Evolutionary conservation across 2,797 vertebrate genomes (phyloP).

Genomic region (Anguilla anguilla): DNA sequence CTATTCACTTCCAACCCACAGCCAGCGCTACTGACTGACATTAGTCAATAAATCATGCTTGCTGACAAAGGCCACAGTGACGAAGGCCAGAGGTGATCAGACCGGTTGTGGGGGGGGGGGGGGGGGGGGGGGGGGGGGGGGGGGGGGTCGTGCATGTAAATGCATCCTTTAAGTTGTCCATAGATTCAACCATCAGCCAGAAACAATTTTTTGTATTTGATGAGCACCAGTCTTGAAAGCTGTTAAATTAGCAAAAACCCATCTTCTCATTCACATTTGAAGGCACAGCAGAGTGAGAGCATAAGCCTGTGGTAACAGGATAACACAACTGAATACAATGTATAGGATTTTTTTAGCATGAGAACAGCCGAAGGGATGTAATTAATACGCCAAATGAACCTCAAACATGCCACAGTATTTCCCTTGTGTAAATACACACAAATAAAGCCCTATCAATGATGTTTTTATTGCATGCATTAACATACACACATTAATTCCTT

Average conservation of each 20-base stretch:
- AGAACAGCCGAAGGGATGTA: not conserved
- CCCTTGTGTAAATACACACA: conserved; percentile 4
- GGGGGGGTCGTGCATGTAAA: not conserved
- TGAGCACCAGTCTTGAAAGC: not conserved
- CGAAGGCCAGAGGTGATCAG: conserved; percentile 33
- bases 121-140: conserved; percentile 16
- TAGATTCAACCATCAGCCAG: not conserved
- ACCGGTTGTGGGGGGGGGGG: not conserved
- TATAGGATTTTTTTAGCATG: not conserved
- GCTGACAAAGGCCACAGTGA: conserved; percentile 29
- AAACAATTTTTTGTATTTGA: not conserved
- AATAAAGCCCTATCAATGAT: not conserved
- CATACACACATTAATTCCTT: not conserved
- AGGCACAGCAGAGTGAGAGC: not conserved
- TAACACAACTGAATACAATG: conserved; percentile 16
- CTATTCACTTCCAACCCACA: conserved; percentile 41
- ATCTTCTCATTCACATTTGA: conserved; percentile 16
- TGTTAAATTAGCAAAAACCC: conserved; percentile 22
- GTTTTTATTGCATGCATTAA: not conserved
- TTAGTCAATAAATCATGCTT: conserved; percentile 55
- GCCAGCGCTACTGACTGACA: conserved; percentile 52
- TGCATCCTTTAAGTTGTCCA: conserved; percentile 17
- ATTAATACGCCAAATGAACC: conserved; percentile 25
- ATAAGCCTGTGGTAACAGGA: conserved; percentile 16
- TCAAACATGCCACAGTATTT: not conserved